Evolutionary conservation across 2,797 vertebrate genomes (phyloP).

Genomic region (Enoplosus armatus): DNA sequence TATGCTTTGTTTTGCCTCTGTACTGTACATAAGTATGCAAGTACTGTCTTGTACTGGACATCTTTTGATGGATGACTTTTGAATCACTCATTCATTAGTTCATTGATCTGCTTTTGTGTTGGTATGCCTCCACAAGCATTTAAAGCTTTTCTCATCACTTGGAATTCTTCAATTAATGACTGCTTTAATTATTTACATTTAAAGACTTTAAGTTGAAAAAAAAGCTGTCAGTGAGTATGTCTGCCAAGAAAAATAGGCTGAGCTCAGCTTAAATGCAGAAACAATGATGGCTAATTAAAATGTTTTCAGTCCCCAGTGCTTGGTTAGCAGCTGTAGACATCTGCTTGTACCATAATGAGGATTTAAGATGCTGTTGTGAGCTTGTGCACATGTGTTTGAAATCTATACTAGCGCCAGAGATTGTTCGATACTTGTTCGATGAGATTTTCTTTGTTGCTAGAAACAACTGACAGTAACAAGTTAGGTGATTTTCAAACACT

Average conservation of each 20-base stretch:
- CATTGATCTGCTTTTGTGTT: slow-evolving; percentile 34
- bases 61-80: slow-evolving; percentile 32
- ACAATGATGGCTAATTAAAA: slow-evolving; percentile 71
- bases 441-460: slow-evolving; percentile 37
- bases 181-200: slow-evolving; percentile 54
- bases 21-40: background rate
- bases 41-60: background rate
- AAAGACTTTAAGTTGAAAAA: slow-evolving; percentile 39
- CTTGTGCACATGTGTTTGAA: slow-evolving; percentile 36
- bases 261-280: slow-evolving; percentile 56
- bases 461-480: slow-evolving; percentile 31
- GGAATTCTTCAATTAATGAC: slow-evolving; percentile 35
- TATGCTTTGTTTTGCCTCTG: background rate
- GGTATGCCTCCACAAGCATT: slow-evolving; percentile 11
- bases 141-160: slow-evolving; percentile 22
- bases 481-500: slow-evolving; percentile 25
- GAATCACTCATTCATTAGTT: slow-evolving; percentile 25
- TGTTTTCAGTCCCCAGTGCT: slow-evolving; percentile 62
- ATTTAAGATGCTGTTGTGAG: slow-evolving; percentile 50
- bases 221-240: slow-evolving; percentile 30
- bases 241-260: slow-evolving; percentile 51
- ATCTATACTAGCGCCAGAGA: slow-evolving; percentile 18
- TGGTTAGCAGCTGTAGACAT: slow-evolving; percentile 63
- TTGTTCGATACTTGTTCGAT: slow-evolving; percentile 34
- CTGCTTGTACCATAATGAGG: slow-evolving; percentile 55